Evolutionary conservation across 30 jellyfish, hydroid and myxozoan genomes (phyloP).

Genomic region (Haliclystus octoradiatus): DNA sequence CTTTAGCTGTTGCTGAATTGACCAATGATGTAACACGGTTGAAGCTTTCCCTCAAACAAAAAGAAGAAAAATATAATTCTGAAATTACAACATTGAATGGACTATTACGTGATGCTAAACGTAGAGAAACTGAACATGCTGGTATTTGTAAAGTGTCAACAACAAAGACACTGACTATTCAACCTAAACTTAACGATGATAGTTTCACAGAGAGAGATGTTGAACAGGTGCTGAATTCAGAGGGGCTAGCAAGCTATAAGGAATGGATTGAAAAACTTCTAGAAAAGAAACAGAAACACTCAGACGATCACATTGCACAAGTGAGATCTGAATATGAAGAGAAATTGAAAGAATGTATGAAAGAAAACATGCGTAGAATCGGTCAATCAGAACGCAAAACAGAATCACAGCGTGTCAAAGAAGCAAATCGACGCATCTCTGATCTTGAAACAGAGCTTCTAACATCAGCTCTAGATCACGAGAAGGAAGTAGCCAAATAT

Average conservation of each 20-base stretch:
- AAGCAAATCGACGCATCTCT: conserved; percentile 37
- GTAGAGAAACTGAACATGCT: background rate
- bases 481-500: conserved; percentile 33
- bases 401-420: conserved; percentile 67
- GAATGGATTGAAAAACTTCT: conserved; percentile 13
- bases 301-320: conserved; percentile 66
- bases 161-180: background rate
- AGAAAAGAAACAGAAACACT: conserved; percentile 39
- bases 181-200: background rate
- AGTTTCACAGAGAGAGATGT: background rate
- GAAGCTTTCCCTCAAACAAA: conserved; percentile 13
- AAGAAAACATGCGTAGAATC: conserved; percentile 85
- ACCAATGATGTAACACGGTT: background rate
- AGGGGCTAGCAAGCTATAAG: background rate
- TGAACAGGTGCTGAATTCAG: background rate
- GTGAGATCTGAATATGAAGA: conserved; percentile 87
- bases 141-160: background rate
- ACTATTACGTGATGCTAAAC: background rate
- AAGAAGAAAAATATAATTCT: conserved; percentile 22
- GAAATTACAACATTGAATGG: conserved; percentile 5
- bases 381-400: conserved; percentile 79
- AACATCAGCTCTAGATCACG: conserved; percentile 28
- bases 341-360: conserved; percentile 65
- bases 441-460: conserved; percentile 29
- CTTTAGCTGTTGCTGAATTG: background rate